Conservation (phyloP, 1,140 invertebrate genomes). For the Drosophila lowei region DNA sequence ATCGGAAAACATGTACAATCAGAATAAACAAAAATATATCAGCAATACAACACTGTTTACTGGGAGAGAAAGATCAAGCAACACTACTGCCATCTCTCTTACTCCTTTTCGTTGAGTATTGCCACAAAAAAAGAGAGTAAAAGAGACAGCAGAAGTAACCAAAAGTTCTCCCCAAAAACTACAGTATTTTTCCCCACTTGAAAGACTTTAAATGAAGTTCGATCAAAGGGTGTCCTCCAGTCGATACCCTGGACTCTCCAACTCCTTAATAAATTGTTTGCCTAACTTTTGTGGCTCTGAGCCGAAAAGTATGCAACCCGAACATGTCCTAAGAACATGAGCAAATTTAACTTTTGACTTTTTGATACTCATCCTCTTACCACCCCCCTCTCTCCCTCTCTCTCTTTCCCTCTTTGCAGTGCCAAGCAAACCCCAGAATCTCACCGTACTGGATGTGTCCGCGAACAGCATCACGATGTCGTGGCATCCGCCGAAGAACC, state of each 20-base stretch:
- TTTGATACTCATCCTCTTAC: constrained; percentile 34
- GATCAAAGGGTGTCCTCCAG: not conserved
- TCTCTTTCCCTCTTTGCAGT: constrained; percentile 84
- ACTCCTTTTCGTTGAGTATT: no score
- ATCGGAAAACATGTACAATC: no score
- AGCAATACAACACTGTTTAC: no score
- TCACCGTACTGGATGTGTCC: constrained; percentile 89
- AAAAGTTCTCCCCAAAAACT: no score
- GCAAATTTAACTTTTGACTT: constrained; percentile 54
- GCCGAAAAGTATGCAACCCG: constrained; percentile 41
- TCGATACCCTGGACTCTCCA: not conserved
- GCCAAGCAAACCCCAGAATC: constrained; percentile 91
- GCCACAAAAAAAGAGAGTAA: no score
- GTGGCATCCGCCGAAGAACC: constrained; percentile 90
- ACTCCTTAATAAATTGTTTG: not conserved
- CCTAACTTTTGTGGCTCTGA: constrained; percentile 23
- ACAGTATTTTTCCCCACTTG: no score
- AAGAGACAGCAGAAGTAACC: no score
- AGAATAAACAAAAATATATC: no score
- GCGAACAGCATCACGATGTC: constrained; percentile 90
- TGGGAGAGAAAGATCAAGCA: no score
- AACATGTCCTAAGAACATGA: constrained; percentile 45
- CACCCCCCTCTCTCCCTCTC: not conserved
- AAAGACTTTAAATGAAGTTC: no score
- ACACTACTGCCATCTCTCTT: no score